Base-by-base conservation (phyloP, 2,888 invertebrate genomes). In the Tryphoninae sp. region DNA sequence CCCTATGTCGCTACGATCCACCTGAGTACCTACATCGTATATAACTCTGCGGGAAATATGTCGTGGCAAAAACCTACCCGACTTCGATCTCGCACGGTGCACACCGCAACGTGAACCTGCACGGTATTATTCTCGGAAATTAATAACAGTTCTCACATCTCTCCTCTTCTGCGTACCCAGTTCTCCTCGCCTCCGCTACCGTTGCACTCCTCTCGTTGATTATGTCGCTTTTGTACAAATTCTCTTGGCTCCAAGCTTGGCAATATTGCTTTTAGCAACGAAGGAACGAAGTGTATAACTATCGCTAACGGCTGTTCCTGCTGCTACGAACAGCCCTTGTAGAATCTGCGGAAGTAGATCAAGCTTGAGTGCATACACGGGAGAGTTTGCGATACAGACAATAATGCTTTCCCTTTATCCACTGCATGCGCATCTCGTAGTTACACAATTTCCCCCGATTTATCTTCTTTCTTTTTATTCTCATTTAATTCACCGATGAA, bases 201-300 rank as follows among this genome's bases (percentile, higher is more conserved):
- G 1, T 23, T 42, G 40, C 62, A 19, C 16, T n/a, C 53, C 55
- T 73, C 42, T 26, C 51, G 51, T n/a, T 26, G 68, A 59, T 51
- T 45, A 61, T 59, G 61, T 61, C 33, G 67, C 71, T 80, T 76
- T 80, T 67, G 69, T 76, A 71, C 51, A 51, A 71, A 80, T 80
- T 76, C 76, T 72, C 72, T 59, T 26, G 19, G 72, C 76, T 67
- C 49, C 33, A 64, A 67, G 33, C 51, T 55, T 65, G 23, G 62
- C 72, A 65, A 75, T 80, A 71, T 75, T 71, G 49, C 69, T 59
- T 65, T 40, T 40, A 55, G 53, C 53, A 19, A 59, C 13, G 45
- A 45, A 13, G 13, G 45, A 45, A 45, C 11, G 3, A 13, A 45
- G 45, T 9, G 55, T 62, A 53, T 68, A 61, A 59, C 64, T 62